Conservation (phyloP, 2,888 invertebrate species). For the Macroteleia sp. region DNA sequence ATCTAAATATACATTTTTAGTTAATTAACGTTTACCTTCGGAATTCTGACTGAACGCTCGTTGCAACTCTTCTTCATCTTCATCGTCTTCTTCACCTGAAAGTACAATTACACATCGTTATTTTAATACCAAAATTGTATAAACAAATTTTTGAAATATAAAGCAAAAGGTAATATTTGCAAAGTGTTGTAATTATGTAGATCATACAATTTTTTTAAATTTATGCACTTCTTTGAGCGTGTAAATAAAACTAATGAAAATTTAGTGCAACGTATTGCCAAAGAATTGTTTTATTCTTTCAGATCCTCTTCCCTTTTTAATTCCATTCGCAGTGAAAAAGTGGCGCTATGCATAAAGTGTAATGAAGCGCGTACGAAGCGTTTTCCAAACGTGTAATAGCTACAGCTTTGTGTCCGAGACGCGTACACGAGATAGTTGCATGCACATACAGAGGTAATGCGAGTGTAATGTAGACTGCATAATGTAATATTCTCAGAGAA, state of each 20-base stretch:
- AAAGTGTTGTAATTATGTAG: too few relatives aligned
- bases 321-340: conserved; percentile 22
- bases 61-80: conserved; percentile 76
- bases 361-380: conserved; percentile 37
- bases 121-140: too few relatives aligned
- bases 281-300: conserved; percentile 21
- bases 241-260: too few relatives aligned
- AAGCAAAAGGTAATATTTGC: too few relatives aligned
- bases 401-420: conserved; percentile 24
- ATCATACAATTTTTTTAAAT: too few relatives aligned
- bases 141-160: too few relatives aligned
- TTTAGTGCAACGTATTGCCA: neutral
- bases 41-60: too few relatives aligned
- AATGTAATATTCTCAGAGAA: conserved; percentile 67
- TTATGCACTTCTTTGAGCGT: too few relatives aligned
- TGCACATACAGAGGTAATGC: conserved; percentile 57
- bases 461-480: conserved; percentile 67
- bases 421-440: conserved; percentile 28
- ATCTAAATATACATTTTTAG: conserved; percentile 42
- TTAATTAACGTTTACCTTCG: too few relatives aligned
- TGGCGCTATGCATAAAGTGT: conserved; percentile 34
- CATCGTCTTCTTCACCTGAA: conserved; percentile 69
- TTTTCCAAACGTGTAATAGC: conserved; percentile 50
- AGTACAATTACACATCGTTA: neutral
- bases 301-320: conserved; percentile 12